Conservation (phyloP, 1,140 invertebrate species). For the Gryllus bimaculatus region DNA sequence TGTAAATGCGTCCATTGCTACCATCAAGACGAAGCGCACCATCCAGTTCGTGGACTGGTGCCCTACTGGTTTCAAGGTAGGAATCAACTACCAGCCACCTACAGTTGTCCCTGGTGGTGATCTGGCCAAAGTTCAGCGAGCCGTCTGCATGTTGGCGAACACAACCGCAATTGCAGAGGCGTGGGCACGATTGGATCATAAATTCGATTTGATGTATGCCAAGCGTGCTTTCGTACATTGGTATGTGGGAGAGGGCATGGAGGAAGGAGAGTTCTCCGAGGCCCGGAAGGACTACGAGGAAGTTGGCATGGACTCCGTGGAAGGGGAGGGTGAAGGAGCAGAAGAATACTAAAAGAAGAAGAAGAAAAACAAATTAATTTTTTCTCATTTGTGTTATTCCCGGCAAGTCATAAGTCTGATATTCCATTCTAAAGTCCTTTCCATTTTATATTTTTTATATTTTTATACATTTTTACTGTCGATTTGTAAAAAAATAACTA, state of each 20-base stretch:
- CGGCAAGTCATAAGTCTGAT: too few species aligned
- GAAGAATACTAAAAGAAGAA: slow-evolving; percentile 35
- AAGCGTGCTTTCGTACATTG: slow-evolving; percentile 54
- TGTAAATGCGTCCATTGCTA: slow-evolving; percentile 72
- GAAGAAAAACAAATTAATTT: too few species aligned
- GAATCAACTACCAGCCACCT: slow-evolving; percentile 71
- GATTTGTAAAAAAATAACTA: too few species aligned
- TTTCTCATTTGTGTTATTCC: too few species aligned
- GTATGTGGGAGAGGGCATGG: slow-evolving; percentile 55
- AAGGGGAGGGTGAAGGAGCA: slow-evolving; percentile 41
- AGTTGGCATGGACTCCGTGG: slow-evolving; percentile 50
- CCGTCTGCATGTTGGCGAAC: slow-evolving; percentile 69
- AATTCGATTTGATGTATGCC: slow-evolving; percentile 54
- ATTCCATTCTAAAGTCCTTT: too few species aligned
- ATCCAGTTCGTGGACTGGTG: slow-evolving; percentile 89
- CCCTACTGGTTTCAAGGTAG: slow-evolving; percentile 74
- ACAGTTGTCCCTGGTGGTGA: slow-evolving; percentile 64
- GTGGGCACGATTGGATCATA: slow-evolving; percentile 61
- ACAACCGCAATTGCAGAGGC: slow-evolving; percentile 73
- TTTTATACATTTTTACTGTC: too few species aligned
- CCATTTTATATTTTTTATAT: too few species aligned
- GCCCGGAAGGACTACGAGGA: slow-evolving; percentile 58
- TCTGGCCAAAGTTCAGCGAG: slow-evolving; percentile 72
- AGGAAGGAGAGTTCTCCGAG: slow-evolving; percentile 54
- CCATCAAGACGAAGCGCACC: slow-evolving; percentile 76